phyloP scores from a whole-genome alignment of 2,113 vertebrate species.

The Triplophysa rosa region DNA sequence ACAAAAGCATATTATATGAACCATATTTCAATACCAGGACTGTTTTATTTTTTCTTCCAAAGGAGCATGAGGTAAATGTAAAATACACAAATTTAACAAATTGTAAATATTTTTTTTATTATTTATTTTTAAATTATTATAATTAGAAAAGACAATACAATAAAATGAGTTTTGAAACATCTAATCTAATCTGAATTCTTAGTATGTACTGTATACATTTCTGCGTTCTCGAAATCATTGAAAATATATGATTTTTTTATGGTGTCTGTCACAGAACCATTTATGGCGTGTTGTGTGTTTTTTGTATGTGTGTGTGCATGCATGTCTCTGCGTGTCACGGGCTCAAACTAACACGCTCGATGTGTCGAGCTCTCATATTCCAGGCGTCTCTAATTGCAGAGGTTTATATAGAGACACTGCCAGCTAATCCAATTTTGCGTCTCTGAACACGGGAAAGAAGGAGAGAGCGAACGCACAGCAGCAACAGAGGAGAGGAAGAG shows the following conservation, averaged over 20 bases:
- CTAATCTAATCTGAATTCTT: no score
- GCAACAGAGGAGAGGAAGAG: slow-evolving; percentile 59
- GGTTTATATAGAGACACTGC: slow-evolving; percentile 75
- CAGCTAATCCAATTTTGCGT: slow-evolving; percentile 76
- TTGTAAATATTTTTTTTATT: no score
- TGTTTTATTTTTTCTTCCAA: no score
- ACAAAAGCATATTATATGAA: no score
- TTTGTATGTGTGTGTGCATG: slow-evolving; percentile 41
- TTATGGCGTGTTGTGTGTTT: no score
- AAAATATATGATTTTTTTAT: background rate
- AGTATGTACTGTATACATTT: slow-evolving; percentile 10
- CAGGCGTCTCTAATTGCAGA: slow-evolving; percentile 70
- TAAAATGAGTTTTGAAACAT: no score
- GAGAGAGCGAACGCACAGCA: slow-evolving; percentile 34
- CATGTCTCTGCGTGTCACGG: slow-evolving; percentile 40
- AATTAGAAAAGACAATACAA: no score
- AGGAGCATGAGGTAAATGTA: no score
- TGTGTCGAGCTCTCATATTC: slow-evolving; percentile 56
- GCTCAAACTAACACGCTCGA: background rate
- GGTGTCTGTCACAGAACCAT: no score
- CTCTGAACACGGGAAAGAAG: slow-evolving; percentile 65
- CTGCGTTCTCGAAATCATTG: slow-evolving; percentile 20
- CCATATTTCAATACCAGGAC: no score
- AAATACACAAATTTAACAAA: no score
- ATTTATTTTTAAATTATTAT: no score